These are phyloP conservation scores for Cheilosia urbana DNA, from an alignment of 2,888 invertebrate genomes.

Conservation along the genomic window DNA sequence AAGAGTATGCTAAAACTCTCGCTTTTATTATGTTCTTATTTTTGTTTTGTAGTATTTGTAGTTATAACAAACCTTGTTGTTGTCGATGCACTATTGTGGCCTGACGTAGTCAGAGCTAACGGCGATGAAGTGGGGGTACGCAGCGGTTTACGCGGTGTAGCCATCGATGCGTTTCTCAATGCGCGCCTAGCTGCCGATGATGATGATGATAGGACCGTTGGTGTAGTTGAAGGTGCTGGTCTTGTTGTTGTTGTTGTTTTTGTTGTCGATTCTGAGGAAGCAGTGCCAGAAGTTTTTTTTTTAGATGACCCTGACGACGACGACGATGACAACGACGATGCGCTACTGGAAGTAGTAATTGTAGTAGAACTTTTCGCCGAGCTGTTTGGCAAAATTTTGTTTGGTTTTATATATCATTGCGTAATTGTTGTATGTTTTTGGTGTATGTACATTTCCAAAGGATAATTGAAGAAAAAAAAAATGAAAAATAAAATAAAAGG, in stretches of 20 bases:
- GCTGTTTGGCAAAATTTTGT: constrained; percentile 47
- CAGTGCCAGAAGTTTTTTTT: constrained; percentile 41
- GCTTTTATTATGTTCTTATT: constrained; percentile 4
- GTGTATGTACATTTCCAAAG: constrained; percentile 44
- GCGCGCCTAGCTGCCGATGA: constrained; percentile 77
- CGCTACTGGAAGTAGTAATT: constrained; percentile 68
- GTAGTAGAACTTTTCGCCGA: constrained; percentile 68
- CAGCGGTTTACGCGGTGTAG: constrained; percentile 82
- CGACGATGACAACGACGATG: constrained; percentile 66
- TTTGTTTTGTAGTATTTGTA: constrained; percentile 35
- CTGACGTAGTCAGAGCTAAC: constrained; percentile 80
- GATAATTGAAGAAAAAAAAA: constrained; percentile 3
- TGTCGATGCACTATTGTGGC: constrained; percentile 80
- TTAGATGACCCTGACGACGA: constrained; percentile 52
- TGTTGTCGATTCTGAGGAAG: constrained; percentile 19
- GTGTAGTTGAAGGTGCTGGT: constrained; percentile 50
- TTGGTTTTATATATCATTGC: constrained; percentile 25
- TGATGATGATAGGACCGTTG: constrained; percentile 60
- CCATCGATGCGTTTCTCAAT: constrained; percentile 79
- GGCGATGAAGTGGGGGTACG: constrained; percentile 83
- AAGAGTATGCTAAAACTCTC: constrained; percentile 26
- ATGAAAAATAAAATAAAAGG: constrained; percentile 15
- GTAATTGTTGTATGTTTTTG: constrained; percentile 25
- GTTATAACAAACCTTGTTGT: constrained; percentile 83
- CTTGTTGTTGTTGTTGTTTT: constrained; percentile 22